A percentile compares a stretch with the other conserved stretches of the same genome.
Conservation (phyloP, 1,140 invertebrate species). For the Drosophila murphyi region DNA sequence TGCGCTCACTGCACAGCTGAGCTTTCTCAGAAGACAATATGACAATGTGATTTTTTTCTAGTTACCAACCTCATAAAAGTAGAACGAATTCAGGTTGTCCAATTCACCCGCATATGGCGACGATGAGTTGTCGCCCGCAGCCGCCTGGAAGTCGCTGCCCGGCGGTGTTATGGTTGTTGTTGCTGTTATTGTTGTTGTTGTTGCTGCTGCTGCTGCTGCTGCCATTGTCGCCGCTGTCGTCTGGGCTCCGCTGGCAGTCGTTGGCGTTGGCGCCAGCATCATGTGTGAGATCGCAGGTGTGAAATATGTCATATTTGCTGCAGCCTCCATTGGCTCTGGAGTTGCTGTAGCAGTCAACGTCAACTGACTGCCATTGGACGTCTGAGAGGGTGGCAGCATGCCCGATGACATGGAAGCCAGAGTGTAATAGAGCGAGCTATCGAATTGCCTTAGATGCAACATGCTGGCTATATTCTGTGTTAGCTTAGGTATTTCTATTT, state of each 20-base stretch:
- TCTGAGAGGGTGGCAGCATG: conserved; percentile 16
- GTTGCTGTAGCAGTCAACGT: conserved; percentile 24
- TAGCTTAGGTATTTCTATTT: conserved; percentile 7
- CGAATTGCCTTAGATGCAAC: conserved; percentile 72
- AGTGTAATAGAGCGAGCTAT: conserved; percentile 65
- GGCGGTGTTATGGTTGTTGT: conserved; percentile 21
- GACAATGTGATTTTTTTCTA: neutral
- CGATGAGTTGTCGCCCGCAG: conserved; percentile 42
- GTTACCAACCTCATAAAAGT: conserved; percentile 74
- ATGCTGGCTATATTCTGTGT: conserved; percentile 32
- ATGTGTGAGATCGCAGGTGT: conserved; percentile 78
- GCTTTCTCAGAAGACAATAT: conserved; percentile 7
- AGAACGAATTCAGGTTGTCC: conserved; percentile 79
- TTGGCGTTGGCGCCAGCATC: conserved; percentile 67
- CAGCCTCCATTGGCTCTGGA: conserved; percentile 23
- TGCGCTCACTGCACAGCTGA: conserved; percentile 5
- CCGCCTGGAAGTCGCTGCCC: conserved; percentile 54
- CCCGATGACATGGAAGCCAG: conserved; percentile 51
- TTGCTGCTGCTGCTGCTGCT: conserved; percentile 16
- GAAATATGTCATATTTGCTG: conserved; percentile 75
- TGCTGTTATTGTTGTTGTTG: conserved; percentile 32
- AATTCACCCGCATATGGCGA: conserved; percentile 52
- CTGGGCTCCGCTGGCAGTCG: conserved; percentile 44
- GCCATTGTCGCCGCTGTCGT: conserved; percentile 52
- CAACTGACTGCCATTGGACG: conserved; percentile 51